These are phyloP conservation scores for Trachymyrmex septentrionalis DNA, from an alignment of 1,140 invertebrate genomes.

Conservation along the genomic window DNA sequence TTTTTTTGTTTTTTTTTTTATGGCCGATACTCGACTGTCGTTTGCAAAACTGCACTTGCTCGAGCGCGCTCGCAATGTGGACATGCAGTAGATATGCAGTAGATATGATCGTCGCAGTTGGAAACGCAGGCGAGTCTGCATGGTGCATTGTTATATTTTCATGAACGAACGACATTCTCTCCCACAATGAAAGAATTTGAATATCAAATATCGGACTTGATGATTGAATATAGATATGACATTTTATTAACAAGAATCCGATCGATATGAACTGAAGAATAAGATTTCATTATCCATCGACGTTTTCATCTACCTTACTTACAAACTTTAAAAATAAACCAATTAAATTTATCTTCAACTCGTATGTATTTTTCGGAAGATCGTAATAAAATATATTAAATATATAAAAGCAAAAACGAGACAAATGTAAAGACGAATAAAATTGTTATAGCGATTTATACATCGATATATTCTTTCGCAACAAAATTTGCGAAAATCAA, in stretches of 20 bases:
- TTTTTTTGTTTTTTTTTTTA: slow-evolving; percentile 49
- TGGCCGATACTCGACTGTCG: slow-evolving; percentile 12
- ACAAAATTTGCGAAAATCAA: no score
- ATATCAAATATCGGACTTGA: slow-evolving; percentile 11
- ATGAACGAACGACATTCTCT: neutral
- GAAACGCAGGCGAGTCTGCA: slow-evolving; percentile 9
- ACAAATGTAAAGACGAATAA: neutral
- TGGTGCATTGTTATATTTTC: neutral
- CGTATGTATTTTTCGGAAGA: neutral
- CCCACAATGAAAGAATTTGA: neutral
- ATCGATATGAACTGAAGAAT: neutral
- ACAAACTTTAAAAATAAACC: slow-evolving; percentile 11
- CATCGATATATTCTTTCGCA: no score
- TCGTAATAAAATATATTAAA: neutral
- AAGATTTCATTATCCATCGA: neutral
- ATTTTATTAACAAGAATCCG: neutral
- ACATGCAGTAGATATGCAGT: neutral
- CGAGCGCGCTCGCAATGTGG: neutral
- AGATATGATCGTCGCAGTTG: neutral
- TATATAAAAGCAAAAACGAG: neutral
- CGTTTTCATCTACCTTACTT: neutral
- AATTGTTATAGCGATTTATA: no score
- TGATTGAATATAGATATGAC: neutral
- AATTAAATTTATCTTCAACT: neutral
- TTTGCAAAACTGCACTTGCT: slow-evolving; percentile 6